Conservation (phyloP, 1,140 invertebrate species). For the Leptinotarsa lineolata region DNA sequence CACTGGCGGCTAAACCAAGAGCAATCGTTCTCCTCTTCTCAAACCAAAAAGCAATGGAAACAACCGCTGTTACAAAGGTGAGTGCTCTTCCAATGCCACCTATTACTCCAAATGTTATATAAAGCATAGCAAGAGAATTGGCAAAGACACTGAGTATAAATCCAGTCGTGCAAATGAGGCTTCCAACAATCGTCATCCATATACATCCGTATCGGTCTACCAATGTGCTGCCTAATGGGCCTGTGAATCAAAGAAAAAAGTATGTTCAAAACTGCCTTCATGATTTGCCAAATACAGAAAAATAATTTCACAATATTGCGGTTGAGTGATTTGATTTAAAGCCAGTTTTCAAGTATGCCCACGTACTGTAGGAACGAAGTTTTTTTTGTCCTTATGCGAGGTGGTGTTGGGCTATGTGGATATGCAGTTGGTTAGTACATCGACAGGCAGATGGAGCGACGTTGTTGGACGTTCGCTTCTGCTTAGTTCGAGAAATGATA, state of each 20-base stretch:
- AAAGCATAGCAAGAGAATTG: conserved; percentile 75
- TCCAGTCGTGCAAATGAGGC: conserved; percentile 75
- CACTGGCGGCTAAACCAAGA: conserved; percentile 89
- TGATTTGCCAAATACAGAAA: too few relatives aligned
- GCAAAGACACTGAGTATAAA: conserved; percentile 77
- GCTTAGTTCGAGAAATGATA: too few relatives aligned
- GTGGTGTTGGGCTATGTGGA: too few relatives aligned
- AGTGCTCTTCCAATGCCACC: conserved; percentile 84
- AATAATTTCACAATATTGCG: too few relatives aligned
- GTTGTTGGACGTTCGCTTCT: too few relatives aligned
- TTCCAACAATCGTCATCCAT: conserved; percentile 80
- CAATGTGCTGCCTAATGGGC: conserved; percentile 76
- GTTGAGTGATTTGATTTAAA: too few relatives aligned
- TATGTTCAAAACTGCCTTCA: too few relatives aligned
- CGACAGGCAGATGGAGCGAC: too few relatives aligned
- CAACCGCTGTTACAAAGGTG: conserved; percentile 91
- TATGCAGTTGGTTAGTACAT: too few relatives aligned
- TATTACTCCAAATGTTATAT: conserved; percentile 84
- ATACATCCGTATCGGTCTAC: conserved; percentile 90
- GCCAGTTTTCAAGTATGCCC: too few relatives aligned
- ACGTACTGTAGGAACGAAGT: too few relatives aligned
- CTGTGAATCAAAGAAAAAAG: background rate
- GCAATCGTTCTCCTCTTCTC: conserved; percentile 90
- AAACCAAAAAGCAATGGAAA: conserved; percentile 95
- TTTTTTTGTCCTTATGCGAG: too few relatives aligned